phyloP scores from a whole-genome alignment of 2,797 vertebrate species.

The Hippocampus kuda region DNA sequence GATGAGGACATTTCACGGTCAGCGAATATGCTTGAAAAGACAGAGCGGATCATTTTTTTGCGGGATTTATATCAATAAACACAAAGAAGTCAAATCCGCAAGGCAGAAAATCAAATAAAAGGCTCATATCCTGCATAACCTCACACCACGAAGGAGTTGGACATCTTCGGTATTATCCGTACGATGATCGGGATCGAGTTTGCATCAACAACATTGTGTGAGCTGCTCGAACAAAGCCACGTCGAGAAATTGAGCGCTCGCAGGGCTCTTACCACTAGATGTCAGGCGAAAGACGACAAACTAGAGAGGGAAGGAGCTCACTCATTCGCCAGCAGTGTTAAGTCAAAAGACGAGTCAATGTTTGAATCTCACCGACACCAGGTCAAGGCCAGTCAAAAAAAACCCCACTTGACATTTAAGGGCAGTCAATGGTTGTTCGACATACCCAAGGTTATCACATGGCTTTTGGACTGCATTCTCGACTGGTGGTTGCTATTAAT shows the following conservation, averaged over 20 bases:
- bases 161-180: conserved; percentile 14
- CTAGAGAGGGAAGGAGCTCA: too few relatives aligned
- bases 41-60: conserved; percentile 38
- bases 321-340: too few relatives aligned
- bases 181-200: conserved; percentile 15
- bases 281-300: background rate
- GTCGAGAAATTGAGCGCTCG: conserved; percentile 2
- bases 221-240: conserved; percentile 22
- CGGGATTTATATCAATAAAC: conserved; percentile 58
- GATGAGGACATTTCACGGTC: conserved; percentile 47
- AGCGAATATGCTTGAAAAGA: conserved; percentile 53
- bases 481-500: background rate
- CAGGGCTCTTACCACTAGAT: background rate
- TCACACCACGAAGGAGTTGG: conserved; percentile 20
- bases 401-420: background rate
- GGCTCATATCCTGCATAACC: conserved; percentile 47
- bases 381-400: background rate
- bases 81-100: conserved; percentile 37
- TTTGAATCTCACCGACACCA: background rate
- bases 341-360: background rate
- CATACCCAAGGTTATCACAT: background rate
- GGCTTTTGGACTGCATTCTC: background rate
- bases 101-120: conserved; percentile 54
- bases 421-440: background rate
- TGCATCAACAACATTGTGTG: conserved; percentile 22